Evolutionary conservation across 2,888 invertebrate genomes (phyloP).

Genomic region (Drosophila picticornis): DNA sequence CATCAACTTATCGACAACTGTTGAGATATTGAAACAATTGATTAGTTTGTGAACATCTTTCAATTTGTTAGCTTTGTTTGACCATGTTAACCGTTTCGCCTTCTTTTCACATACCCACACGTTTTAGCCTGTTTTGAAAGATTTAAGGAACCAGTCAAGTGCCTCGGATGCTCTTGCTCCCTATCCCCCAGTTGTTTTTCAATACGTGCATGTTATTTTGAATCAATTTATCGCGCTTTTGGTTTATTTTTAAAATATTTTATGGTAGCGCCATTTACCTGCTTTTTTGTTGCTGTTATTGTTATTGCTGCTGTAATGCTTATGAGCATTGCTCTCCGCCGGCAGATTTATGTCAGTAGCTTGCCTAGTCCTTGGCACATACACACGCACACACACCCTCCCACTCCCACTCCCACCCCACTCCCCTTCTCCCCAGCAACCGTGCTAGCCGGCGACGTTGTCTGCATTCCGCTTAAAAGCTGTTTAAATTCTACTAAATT

Average conservation of each 20-base stretch:
- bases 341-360: conserved; percentile 67
- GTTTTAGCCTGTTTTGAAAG: neutral
- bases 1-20: conserved; percentile 5
- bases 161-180: neutral
- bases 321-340: conserved; percentile 60
- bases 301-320: conserved; percentile 57
- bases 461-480: conserved; percentile 55
- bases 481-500: conserved; percentile 76
- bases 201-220: conserved; percentile 27
- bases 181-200: neutral
- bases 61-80: conserved; percentile 11
- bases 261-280: conserved; percentile 70
- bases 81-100: neutral
- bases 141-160: neutral
- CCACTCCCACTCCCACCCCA: neutral
- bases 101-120: neutral
- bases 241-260: conserved; percentile 31
- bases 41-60: conserved; percentile 13
- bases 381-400: neutral
- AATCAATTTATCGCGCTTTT: conserved; percentile 69
- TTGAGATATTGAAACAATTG: neutral
- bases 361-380: conserved; percentile 1
- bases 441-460: neutral
- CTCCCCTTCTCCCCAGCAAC: neutral
- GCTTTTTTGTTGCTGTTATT: conserved; percentile 32